These are phyloP conservation scores for Odocoileus virginianus DNA, from an alignment of 2,113 vertebrate genomes.

Conservation along the genomic window DNA sequence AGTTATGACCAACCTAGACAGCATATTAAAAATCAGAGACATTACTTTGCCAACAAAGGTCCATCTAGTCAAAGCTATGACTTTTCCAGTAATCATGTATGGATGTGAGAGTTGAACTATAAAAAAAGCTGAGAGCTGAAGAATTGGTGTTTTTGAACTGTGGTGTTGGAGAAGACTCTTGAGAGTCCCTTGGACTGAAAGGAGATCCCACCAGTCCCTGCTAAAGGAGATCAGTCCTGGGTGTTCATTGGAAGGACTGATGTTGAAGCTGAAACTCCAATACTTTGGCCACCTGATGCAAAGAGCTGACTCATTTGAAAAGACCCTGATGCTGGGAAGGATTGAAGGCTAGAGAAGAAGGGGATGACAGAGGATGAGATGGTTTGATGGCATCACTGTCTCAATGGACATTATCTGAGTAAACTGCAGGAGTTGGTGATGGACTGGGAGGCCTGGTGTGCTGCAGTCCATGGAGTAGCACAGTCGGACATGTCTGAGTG, in stretches of 20 bases:
- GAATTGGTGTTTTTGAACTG: background rate
- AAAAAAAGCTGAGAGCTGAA: background rate
- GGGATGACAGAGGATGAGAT: background rate
- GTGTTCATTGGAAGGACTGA: background rate
- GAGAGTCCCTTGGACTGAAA: background rate
- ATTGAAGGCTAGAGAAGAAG: accelerated
- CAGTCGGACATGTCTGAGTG: background rate
- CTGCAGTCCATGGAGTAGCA: background rate
- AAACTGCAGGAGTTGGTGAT: background rate
- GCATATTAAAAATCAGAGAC: background rate
- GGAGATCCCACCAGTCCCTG: background rate
- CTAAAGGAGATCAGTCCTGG: background rate
- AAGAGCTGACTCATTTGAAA: background rate
- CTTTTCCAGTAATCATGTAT: background rate
- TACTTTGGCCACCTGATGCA: accelerated
- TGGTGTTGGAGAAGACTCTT: background rate
- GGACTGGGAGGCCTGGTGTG: background rate
- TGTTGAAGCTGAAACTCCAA: background rate
- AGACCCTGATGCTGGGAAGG: background rate
- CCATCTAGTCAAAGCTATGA: background rate
- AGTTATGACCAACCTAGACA: background rate
- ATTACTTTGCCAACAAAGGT: background rate
- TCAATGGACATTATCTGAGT: background rate
- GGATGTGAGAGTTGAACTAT: background rate
- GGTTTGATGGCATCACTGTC: background rate